Conservation (phyloP, 2,888 invertebrate species). For the Mellilla xanthometata region DNA sequence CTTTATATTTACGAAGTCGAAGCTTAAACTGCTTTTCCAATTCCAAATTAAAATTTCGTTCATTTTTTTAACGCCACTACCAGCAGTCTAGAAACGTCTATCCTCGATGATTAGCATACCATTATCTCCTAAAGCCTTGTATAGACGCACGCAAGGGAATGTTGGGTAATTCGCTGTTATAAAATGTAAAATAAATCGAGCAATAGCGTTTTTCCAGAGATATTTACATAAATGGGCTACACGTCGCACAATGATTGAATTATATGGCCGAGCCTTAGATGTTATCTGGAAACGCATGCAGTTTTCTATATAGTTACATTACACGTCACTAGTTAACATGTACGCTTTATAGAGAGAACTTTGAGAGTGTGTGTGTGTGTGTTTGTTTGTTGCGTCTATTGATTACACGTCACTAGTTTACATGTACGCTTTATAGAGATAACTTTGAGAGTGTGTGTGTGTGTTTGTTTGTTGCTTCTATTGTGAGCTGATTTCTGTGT, state of each 20-base stretch:
- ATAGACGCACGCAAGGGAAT: conserved; percentile 52
- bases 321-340: conserved; percentile 1
- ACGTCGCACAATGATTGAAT: conserved; percentile 43
- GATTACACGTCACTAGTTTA: no score
- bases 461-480: no score
- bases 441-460: no score
- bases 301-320: background rate
- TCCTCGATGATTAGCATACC: conserved; percentile 57
- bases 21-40: no score
- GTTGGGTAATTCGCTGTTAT: conserved; percentile 50
- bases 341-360: no score
- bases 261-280: conserved; percentile 29
- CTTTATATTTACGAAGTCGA: no score
- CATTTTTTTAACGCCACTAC: conserved; percentile 42
- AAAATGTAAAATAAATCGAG: conserved; percentile 49
- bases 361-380: no score
- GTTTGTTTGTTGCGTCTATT: no score
- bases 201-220: conserved; percentile 39
- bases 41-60: background rate
- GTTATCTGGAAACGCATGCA: conserved; percentile 14
- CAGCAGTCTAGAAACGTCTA: conserved; percentile 44
- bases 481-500: no score
- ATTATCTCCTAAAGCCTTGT: conserved; percentile 61
- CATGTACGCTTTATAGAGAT: no score
- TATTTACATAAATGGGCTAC: conserved; percentile 47